Percentiles rank a stretch among this genome's conserved stretches.
Conservation (phyloP, 2,888 invertebrate species). For the Clivina fossor region DNA sequence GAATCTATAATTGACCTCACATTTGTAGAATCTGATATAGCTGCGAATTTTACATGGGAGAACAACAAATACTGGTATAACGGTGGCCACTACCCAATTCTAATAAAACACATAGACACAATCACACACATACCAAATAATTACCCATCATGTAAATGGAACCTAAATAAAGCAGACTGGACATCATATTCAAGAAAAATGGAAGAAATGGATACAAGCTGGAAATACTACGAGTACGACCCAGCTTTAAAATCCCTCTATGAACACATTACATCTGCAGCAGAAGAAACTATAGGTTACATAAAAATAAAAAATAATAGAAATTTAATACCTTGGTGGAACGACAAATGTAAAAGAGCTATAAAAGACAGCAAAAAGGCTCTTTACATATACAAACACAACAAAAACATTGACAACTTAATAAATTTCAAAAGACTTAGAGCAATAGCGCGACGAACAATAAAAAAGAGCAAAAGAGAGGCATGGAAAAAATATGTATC, state of each 20-base stretch:
- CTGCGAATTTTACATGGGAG: conserved; percentile 20
- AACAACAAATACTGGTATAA: conserved; percentile 17
- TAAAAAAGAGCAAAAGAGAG: conserved; percentile 8
- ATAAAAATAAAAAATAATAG: background rate
- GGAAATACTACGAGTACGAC: background rate
- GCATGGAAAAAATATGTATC: conserved; percentile 6
- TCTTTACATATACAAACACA: conserved; percentile 8
- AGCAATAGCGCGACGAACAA: conserved; percentile 13
- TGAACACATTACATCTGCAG: conserved; percentile 2
- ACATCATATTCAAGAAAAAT: background rate
- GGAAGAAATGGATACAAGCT: background rate
- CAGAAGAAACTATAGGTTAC: conserved; percentile 6
- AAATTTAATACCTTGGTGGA: conserved; percentile 5
- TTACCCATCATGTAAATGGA: background rate
- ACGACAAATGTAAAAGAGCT: background rate
- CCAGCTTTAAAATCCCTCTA: background rate
- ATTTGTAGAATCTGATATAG: conserved; percentile 19
- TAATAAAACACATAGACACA: conserved; percentile 1
- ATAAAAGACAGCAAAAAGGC: conserved; percentile 16
- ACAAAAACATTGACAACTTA: conserved; percentile 12
- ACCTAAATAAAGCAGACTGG: background rate
- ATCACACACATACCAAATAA: background rate
- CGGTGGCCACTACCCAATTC: conserved; percentile 39
- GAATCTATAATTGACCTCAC: conserved; percentile 36
- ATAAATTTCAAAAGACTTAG: conserved; percentile 4